Conservation (phyloP, 2,888 invertebrate species). For the Apoda limacodes region DNA sequence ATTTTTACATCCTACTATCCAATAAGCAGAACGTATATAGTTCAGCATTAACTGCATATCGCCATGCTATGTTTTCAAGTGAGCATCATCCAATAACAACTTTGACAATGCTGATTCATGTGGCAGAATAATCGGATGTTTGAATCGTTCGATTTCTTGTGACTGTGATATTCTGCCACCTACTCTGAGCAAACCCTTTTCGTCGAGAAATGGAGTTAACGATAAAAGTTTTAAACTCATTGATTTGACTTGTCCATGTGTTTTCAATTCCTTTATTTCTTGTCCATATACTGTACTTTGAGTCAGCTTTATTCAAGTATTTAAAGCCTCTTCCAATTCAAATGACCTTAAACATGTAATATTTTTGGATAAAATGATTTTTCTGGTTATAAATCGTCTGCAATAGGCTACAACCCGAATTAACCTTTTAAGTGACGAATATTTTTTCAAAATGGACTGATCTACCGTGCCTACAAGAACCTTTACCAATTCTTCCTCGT, state of each 20-base stretch:
- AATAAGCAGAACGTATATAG: constrained; percentile 5
- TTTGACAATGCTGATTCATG: constrained; percentile 6
- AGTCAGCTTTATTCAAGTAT: not conserved
- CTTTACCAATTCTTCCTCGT: constrained; percentile 8
- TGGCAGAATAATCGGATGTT: constrained; percentile 12
- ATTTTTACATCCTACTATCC: constrained; percentile 7
- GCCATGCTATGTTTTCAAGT: constrained; percentile 9
- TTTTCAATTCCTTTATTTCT: constrained; percentile 1
- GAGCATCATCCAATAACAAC: no score
- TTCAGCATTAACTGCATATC: constrained; percentile 5
- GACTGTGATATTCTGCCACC: constrained; percentile 7
- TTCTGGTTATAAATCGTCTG: constrained; percentile 11
- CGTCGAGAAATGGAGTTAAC: constrained; percentile 5
- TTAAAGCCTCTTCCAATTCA: constrained; percentile 3
- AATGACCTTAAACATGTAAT: not conserved
- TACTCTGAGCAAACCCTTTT: constrained; percentile 6
- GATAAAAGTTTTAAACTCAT: no score
- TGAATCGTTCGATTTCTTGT: not conserved
- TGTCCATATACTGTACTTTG: constrained; percentile 1
- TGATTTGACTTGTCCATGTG: constrained; percentile 1
- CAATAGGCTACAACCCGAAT: constrained; percentile 15
- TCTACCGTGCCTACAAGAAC: constrained; percentile 1
- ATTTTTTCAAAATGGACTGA: constrained; percentile 9
- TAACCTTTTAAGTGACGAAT: constrained; percentile 13
- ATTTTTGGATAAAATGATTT: not conserved